Evolutionary conservation across 2,888 invertebrate genomes (phyloP), one percentile per base, ranked within the genome.

Genomic region (Limnephilus rhombicus): DNA sequence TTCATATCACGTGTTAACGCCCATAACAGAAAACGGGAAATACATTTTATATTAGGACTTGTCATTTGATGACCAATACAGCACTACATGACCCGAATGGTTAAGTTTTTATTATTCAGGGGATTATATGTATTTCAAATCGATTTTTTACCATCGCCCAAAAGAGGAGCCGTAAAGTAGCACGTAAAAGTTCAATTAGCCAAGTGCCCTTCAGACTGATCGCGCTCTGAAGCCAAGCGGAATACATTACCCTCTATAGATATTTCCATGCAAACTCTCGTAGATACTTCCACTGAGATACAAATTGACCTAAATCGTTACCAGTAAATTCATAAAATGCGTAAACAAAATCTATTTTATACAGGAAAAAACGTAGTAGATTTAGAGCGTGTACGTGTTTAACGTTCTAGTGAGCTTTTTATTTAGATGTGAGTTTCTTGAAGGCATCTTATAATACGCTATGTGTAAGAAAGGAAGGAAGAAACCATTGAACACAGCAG

Each of bases 111-210:
- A n/a, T n/a, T 68, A n/a, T 68, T 68, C 68, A 68, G 4, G 24
- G 24, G 68, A n/a, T n/a, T 24, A n/a, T 68, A n/a, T 68, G 68
- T n/a, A 68, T 68, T 68, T 68, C 68, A 82, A 82, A 86, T 29
- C 12, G 41, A n/a, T 86, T 49, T 86, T 41, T 29, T 41, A 37
- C 24, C 34, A 82, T 34, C 86, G 45, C 12, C 24, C 2, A 29
- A 29, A 29, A 89, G 80, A 5, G 18, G 13, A 15, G 88, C 45
- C 37, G 45, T 41, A 45, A n/a, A 45, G 88, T 45, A 89, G 5
- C 88, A 37, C 88, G 68, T 41, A n/a, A 89, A 80, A 89, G n/a
- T 89, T 80, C 80, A 89, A 89, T 89, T 80, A 89, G 24, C n/a
- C 37, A 80, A 89, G 88, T 89, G 88, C 37, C 80, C 34, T 0